Conservation (phyloP, 2,888 invertebrate species). For the Gryllus longicercus region DNA sequence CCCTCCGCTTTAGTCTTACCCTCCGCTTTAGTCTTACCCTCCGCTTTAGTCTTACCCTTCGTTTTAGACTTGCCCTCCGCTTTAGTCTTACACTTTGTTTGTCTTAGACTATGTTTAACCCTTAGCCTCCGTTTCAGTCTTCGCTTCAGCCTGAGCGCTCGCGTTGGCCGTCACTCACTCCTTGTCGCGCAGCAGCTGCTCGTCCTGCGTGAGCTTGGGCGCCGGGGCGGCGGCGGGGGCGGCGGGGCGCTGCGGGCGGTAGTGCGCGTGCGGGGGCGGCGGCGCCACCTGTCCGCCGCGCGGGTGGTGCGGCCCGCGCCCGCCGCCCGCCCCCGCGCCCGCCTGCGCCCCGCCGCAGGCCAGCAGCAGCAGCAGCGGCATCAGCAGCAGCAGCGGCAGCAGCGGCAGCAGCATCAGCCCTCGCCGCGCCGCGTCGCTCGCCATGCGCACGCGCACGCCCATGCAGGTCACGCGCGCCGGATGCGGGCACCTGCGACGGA, state of each 20-base stretch:
- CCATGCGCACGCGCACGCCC: neutral
- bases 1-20: no score
- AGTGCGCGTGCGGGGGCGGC: slow-evolving; percentile 51
- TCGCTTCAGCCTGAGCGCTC: no score
- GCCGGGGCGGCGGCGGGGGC: slow-evolving; percentile 33
- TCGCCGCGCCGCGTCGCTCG: neutral
- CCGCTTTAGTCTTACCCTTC: no score
- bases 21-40: no score
- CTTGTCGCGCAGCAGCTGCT: slow-evolving; percentile 68
- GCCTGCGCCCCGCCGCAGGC: neutral
- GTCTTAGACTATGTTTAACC: no score
- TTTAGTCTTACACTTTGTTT: no score
- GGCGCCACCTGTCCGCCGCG: slow-evolving; percentile 46
- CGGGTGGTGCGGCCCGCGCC: slow-evolving; percentile 65
- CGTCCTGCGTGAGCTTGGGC: slow-evolving; percentile 65
- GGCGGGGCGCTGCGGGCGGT: slow-evolving; percentile 51
- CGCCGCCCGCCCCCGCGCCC: slow-evolving; percentile 38
- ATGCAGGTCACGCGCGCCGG: no score
- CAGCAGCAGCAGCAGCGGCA: neutral
- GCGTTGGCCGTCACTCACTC: slow-evolving; percentile 53
- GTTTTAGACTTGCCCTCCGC: no score
- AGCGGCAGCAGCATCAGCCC: neutral
- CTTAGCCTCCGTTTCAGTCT: neutral
- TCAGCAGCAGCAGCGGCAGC: neutral
- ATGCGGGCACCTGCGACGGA: neutral